Conservation (phyloP, 2,888 invertebrate genomes). For the Eupithecia pulchellata region DNA sequence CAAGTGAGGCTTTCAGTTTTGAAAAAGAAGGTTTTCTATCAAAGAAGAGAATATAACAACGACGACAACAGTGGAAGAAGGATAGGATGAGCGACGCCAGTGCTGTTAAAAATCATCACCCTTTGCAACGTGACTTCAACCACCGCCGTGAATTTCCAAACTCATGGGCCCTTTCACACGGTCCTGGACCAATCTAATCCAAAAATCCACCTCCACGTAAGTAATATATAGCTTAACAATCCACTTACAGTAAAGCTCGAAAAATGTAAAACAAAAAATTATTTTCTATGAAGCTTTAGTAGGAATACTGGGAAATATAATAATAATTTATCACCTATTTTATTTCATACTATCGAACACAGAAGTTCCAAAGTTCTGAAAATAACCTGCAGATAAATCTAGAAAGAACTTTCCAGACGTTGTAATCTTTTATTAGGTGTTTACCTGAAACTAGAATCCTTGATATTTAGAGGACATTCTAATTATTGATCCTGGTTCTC, state of each 20-base stretch:
- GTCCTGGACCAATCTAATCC: too few relatives aligned
- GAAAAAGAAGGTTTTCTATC: background rate
- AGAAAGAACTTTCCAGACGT: conserved; percentile 18
- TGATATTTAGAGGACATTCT: conserved; percentile 6
- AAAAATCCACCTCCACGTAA: too few relatives aligned
- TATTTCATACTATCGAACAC: background rate
- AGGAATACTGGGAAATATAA: background rate
- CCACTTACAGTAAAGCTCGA: background rate
- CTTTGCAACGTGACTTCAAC: too few relatives aligned
- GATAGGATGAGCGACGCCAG: background rate
- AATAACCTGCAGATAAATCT: background rate
- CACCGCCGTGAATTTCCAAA: too few relatives aligned
- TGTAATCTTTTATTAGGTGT: conserved; percentile 12
- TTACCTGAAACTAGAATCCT: conserved; percentile 15
- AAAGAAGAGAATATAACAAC: background rate
- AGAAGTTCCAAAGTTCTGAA: background rate
- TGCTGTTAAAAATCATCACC: background rate
- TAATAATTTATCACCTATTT: background rate
- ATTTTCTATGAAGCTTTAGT: background rate
- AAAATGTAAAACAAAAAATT: background rate
- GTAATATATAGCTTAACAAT: background rate
- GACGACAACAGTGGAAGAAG: background rate
- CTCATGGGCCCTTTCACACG: too few relatives aligned
- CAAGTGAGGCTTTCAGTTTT: background rate
- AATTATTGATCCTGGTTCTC: background rate